Evolutionary conservation across 2,888 invertebrate genomes (phyloP).

Genomic region (Cantharis rustica): DNA sequence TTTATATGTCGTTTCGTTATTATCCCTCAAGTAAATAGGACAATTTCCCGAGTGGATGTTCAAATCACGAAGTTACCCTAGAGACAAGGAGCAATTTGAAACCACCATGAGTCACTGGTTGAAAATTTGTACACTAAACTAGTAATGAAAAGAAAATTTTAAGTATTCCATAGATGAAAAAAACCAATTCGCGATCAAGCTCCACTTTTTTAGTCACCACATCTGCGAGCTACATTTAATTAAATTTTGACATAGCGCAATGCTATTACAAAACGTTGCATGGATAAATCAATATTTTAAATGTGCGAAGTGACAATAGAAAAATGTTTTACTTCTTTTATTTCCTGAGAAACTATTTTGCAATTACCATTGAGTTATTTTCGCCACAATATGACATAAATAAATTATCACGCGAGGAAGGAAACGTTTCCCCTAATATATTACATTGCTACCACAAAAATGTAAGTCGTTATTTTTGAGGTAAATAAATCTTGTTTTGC

Average conservation of each 20-base stretch:
- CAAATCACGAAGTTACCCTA: conserved; percentile 34
- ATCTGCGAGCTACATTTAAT: conserved; percentile 1
- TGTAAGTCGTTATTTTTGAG: background rate
- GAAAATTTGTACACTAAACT: background rate
- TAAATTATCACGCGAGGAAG: background rate
- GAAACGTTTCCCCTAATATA: background rate
- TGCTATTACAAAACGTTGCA: background rate
- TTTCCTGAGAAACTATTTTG: background rate
- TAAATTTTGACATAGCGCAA: background rate
- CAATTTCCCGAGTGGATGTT: conserved; percentile 37
- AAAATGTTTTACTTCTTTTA: background rate
- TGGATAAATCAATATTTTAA: background rate
- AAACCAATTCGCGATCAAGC: background rate
- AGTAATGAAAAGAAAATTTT: background rate
- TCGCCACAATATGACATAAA: background rate
- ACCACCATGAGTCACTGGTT: conserved; percentile 1
- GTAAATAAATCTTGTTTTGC: background rate
- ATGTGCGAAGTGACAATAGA: background rate
- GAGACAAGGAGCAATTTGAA: conserved; percentile 33
- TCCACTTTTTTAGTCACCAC: background rate
- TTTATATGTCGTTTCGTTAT: conserved; percentile 28
- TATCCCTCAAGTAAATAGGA: conserved; percentile 32
- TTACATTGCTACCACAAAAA: background rate
- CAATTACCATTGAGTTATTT: background rate
- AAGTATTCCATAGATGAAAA: background rate